Base-by-base conservation (phyloP, 2,797 vertebrate genomes). In the Thamnophis elegans region DNA sequence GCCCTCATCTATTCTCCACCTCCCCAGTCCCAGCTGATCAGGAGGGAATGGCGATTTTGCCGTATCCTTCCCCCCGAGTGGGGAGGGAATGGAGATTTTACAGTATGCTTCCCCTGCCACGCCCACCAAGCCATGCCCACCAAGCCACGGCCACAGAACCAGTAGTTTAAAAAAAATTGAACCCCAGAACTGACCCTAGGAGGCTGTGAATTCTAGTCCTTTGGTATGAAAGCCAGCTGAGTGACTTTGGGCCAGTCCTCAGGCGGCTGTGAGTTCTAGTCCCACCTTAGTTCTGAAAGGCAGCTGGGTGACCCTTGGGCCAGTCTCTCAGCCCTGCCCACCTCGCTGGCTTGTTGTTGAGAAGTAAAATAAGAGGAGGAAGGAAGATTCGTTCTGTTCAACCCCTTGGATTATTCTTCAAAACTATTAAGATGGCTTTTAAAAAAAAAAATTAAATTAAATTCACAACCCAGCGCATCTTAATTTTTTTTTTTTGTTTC, bases 191-290 rank as follows among this genome's bases (percentile, higher is more conserved):
- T 36, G 32, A 36, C 32, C 32, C 32, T 36, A 36, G 62, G 62
- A 14, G 62, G 14, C 0, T 0, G 12, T 14, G 28, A 65, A 12
- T n/a, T n/a, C 62, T n/a, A 65, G 62, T 65, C 1, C 28, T 0
- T 1, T 12, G 26, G 26, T 1, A 13, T 28, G 3, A 62, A 28
- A 62, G 11, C 60, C 1, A n/a, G 59, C 13, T 65, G 5, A 1
- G 12, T 6, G 12, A 65, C 12, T 65, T 65, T 65, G 4, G 12
- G 4, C 28, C 12, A 16, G 6, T 65, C 8, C 25, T 0, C 8
- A 9, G 20, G 58, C 25, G 22, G 59, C 0, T 1, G 3, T 62
- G 60, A 62, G 11, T 62, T 62, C 60, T 62, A 62, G 60, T 62
- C 4, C 60, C 26, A 1, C 3, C 4, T 28, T 62, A 28, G 60